Evolutionary conservation across 1,140 invertebrate genomes (phyloP).

Genomic region (Hyposmocoma kahamanoa): DNA sequence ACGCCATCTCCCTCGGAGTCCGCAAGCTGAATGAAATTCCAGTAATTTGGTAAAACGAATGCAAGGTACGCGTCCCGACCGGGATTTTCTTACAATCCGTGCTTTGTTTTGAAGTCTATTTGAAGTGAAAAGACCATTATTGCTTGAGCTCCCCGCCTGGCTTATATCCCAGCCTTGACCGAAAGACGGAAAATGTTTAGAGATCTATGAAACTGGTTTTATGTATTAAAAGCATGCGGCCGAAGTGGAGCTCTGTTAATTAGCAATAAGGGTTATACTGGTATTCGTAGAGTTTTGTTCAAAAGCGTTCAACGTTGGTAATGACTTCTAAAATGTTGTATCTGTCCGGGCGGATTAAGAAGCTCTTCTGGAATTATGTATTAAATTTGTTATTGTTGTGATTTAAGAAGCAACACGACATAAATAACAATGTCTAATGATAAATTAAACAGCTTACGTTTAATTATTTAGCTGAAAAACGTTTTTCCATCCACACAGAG

Average conservation of each 20-base stretch:
- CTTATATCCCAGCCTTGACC: slow-evolving; percentile 4
- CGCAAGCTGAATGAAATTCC: slow-evolving; percentile 68
- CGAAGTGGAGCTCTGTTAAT: slow-evolving; percentile 15
- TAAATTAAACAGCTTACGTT: no score
- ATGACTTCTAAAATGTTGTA: slow-evolving; percentile 30
- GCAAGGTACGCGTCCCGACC: slow-evolving; percentile 55
- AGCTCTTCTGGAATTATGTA: slow-evolving; percentile 28
- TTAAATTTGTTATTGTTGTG: slow-evolving; percentile 19
- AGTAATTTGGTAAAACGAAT: slow-evolving; percentile 70
- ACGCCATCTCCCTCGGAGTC: slow-evolving; percentile 29
- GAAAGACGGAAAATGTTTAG: neutral
- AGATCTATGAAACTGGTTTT: slow-evolving; percentile 28
- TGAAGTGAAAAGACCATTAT: slow-evolving; percentile 33
- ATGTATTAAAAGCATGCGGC: slow-evolving; percentile 24
- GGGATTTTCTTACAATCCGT: slow-evolving; percentile 63
- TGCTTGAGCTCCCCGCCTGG: slow-evolving; percentile 20
- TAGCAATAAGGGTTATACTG: slow-evolving; percentile 25
- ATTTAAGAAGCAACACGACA: no score
- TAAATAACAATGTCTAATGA: no score
- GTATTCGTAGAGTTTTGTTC: neutral
- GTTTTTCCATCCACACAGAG: no score
- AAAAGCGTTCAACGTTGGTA: slow-evolving; percentile 12
- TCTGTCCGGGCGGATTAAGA: slow-evolving; percentile 38
- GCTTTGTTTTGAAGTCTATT: slow-evolving; percentile 64
- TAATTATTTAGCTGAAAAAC: no score